phyloP scores from a whole-genome alignment of 2,797 vertebrate genomes.

The Arremon aurantiirostris region DNA sequence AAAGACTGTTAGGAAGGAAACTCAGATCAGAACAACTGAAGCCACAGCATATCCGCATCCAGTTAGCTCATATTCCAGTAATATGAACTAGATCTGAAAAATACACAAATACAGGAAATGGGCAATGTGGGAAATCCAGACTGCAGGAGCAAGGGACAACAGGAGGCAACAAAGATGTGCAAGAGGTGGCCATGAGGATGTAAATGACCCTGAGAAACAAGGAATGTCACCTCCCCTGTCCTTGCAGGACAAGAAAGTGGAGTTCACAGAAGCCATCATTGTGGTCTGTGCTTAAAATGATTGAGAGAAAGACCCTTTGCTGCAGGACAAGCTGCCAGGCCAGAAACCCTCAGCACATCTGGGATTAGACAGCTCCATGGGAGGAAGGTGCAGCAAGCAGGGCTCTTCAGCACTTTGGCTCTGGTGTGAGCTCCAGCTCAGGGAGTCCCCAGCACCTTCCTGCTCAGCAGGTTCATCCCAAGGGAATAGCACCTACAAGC shows the following conservation, averaged over 20 bases:
- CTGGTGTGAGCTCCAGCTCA: background rate
- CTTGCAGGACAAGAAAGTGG: background rate
- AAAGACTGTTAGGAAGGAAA: background rate
- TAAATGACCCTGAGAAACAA: background rate
- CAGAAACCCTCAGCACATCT: background rate
- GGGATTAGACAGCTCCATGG: background rate
- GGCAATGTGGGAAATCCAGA: background rate
- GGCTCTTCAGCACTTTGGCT: background rate
- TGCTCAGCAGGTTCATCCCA: background rate
- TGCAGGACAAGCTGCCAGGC: background rate
- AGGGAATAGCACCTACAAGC: background rate
- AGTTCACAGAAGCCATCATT: background rate
- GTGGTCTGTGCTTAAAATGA: background rate
- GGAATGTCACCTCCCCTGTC: background rate
- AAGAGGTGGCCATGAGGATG: background rate
- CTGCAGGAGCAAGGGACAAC: background rate
- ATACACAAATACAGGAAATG: rapidly evolving
- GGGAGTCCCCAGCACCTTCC: background rate
- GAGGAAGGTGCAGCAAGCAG: background rate
- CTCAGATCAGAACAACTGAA: background rate
- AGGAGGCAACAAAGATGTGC: too few relatives aligned
- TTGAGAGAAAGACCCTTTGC: background rate
- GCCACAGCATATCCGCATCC: background rate
- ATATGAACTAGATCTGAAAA: background rate
- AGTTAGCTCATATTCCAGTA: background rate